Conservation (phyloP, 2,113 vertebrate species). For the Callaeas wilsoni region DNA sequence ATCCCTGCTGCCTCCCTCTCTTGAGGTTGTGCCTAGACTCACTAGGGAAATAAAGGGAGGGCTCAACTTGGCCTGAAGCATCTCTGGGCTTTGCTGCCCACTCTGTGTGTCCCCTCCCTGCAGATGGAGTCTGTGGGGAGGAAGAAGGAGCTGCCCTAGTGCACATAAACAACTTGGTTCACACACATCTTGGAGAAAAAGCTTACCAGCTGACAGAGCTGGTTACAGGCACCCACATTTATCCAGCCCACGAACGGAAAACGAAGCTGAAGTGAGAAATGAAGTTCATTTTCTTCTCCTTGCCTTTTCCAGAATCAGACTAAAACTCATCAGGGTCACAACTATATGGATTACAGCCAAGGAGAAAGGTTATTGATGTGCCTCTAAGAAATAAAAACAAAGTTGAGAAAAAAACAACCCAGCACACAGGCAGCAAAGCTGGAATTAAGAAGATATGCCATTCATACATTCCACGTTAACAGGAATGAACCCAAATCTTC, state of each 20-base stretch:
- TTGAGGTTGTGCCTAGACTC: neutral
- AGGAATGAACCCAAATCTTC: conserved; percentile 8
- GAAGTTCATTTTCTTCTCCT: conserved; percentile 44
- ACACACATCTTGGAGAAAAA: neutral
- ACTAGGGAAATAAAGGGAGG: neutral
- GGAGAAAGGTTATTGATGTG: conserved; percentile 55
- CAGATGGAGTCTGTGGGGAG: neutral
- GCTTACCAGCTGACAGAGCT: neutral
- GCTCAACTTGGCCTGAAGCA: neutral
- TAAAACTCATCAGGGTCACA: conserved; percentile 56
- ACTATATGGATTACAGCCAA: conserved; percentile 40
- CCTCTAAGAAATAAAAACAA: conserved; percentile 51
- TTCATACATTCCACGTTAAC: neutral
- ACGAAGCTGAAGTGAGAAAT: conserved; percentile 2
- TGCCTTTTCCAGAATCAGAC: conserved; percentile 28
- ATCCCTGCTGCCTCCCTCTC: neutral
- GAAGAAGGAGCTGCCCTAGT: neutral
- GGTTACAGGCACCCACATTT: neutral
- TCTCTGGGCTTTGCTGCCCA: neutral
- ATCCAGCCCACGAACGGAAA: neutral
- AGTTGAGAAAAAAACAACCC: neutral
- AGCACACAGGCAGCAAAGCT: neutral
- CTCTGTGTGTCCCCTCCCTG: too few species aligned
- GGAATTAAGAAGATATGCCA: conserved; percentile 24
- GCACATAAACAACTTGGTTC: neutral